phyloP scores from a whole-genome alignment of 2,888 invertebrate species.

The Drosophila subquinaria region DNA sequence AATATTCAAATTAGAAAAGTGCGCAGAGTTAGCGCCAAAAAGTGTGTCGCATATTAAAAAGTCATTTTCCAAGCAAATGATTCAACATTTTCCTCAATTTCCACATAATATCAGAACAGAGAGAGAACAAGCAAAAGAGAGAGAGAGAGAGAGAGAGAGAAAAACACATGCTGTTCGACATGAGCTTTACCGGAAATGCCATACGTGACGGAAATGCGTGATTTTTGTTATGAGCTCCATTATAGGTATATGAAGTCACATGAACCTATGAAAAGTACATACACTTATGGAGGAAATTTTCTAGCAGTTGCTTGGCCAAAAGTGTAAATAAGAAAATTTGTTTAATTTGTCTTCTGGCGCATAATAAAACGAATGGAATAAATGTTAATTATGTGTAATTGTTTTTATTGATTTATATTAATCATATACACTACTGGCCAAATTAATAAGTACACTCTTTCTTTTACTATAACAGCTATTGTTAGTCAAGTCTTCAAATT shows the following conservation, averaged over 20 bases:
- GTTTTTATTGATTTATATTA: neutral
- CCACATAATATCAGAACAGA: neutral
- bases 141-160: slow-evolving; percentile 16
- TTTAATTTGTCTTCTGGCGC: slow-evolving; percentile 21
- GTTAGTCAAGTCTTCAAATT: too few species aligned
- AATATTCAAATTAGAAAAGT: slow-evolving; percentile 69
- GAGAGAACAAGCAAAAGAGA: neutral
- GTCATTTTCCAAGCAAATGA: slow-evolving; percentile 81
- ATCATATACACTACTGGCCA: too few species aligned
- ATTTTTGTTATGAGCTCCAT: slow-evolving; percentile 68
- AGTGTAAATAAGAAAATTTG: slow-evolving; percentile 44
- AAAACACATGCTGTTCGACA: slow-evolving; percentile 72
- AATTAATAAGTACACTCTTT: too few species aligned
- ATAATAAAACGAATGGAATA: slow-evolving; percentile 39
- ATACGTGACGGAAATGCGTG: slow-evolving; percentile 84
- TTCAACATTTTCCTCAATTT: slow-evolving; percentile 65
- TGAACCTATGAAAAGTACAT: neutral
- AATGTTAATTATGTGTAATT: slow-evolving; percentile 30
- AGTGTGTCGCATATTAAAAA: slow-evolving; percentile 83
- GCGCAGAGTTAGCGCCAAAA: slow-evolving; percentile 31
- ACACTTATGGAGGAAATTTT: neutral
- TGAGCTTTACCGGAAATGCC: slow-evolving; percentile 78
- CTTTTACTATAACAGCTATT: too few species aligned
- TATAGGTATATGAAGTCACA: slow-evolving; percentile 11
- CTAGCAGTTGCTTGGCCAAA: neutral